These are phyloP conservation scores for Leptinotarsa lineolata DNA, from an alignment of 1,140 invertebrate species.

Conservation along the genomic window DNA sequence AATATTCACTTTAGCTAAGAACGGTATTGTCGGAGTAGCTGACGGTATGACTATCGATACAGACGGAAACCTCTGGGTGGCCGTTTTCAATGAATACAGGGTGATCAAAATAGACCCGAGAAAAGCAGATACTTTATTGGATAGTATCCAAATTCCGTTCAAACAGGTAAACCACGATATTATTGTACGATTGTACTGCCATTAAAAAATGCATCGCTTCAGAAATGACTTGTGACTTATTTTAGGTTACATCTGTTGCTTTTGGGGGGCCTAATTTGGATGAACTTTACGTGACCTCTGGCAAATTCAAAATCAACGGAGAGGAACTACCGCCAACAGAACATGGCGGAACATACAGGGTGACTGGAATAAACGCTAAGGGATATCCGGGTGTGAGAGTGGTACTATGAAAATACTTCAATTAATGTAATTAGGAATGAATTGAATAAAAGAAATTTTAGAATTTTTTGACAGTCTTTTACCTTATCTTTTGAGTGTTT, in stretches of 20 bases:
- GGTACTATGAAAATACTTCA: constrained; percentile 19
- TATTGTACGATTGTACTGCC: neutral
- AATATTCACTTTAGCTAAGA: constrained; percentile 40
- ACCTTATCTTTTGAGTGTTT: no score
- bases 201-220: neutral
- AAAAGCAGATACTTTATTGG: constrained; percentile 47
- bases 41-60: constrained; percentile 74
- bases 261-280: constrained; percentile 79
- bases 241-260: constrained; percentile 74
- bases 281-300: constrained; percentile 77
- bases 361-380: constrained; percentile 43
- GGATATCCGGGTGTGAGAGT: constrained; percentile 34
- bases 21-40: constrained; percentile 55
- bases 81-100: constrained; percentile 58
- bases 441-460: neutral
- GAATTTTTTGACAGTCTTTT: neutral
- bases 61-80: constrained; percentile 69
- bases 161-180: constrained; percentile 44
- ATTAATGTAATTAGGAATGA: neutral
- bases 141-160: constrained; percentile 46
- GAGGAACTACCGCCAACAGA: constrained; percentile 39
- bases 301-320: constrained; percentile 47
- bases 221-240: neutral
- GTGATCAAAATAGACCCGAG: constrained; percentile 53
- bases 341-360: constrained; percentile 41